These are phyloP conservation scores for Labeo calbasu DNA, from an alignment of 2,797 vertebrate species.

Conservation along the genomic window DNA sequence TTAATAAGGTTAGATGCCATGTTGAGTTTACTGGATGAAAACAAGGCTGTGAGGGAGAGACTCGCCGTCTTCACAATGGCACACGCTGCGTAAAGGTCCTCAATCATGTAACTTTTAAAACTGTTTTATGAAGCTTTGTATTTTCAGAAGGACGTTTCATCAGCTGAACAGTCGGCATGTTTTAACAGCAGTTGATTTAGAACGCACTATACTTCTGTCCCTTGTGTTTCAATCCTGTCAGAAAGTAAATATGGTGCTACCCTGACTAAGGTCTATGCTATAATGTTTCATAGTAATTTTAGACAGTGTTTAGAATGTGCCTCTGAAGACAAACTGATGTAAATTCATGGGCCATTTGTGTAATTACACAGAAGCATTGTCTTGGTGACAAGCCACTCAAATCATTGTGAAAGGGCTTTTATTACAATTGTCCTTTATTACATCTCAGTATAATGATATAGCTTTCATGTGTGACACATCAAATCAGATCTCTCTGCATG, in stretches of 20 bases:
- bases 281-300: neutral
- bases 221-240: neutral
- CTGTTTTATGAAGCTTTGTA: too few relatives aligned
- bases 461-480: slow-evolving; percentile 2
- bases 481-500: neutral
- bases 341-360: neutral
- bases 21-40: too few relatives aligned
- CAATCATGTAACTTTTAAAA: too few relatives aligned
- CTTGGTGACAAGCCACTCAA: slow-evolving; percentile 6
- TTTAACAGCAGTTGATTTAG: too few relatives aligned
- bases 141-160: too few relatives aligned
- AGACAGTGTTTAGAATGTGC: neutral
- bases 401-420: neutral
- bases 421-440: neutral
- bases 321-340: neutral
- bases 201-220: too few relatives aligned
- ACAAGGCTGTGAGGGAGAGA: too few relatives aligned
- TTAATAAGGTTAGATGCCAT: too few relatives aligned
- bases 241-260: neutral
- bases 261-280: neutral
- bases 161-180: too few relatives aligned
- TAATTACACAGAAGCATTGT: neutral
- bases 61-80: too few relatives aligned
- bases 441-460: slow-evolving; percentile 8
- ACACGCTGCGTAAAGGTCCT: too few relatives aligned